Evolutionary conservation across 2,113 vertebrate species (phyloP), one percentile per base, ranked within the genome.

Genomic region (Phylloscopus trochiloides): DNA sequence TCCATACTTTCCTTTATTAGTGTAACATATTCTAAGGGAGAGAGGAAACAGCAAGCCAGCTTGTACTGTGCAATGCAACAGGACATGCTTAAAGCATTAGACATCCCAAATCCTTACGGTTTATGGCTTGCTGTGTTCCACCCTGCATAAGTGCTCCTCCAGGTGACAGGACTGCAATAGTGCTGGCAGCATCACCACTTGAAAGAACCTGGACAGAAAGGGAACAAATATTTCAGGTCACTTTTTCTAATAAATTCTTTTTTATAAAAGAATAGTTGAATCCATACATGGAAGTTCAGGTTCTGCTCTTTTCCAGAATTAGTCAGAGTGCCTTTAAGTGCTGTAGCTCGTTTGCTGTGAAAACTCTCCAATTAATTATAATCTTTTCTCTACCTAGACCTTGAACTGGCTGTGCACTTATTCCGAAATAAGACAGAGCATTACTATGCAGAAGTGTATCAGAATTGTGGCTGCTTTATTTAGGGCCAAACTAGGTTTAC

Each of bases 101-200:
- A 50, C 7, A 71, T 38, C 47, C 20, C 26, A 91, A 45, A 76
- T 50, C 94, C 99, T 97, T 97, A 99, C 99, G 99, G 98, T 99
- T 99, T 97, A 99, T 98, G 97, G 99, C 98, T 98, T 99, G 99
- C 96, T 99, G 99, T 84, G 98, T 96, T 95, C 98, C 99, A 93
- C 98, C 98, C 97, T 98, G 99, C 99, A 99, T 99, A 95, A 99
- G 98, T 80, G 99, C 95, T 63, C 99, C 99, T 95, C 99, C 99
- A 84, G 99, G 99, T 80, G 99, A 99, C 72, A 99, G 98, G 63
- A 99, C 98, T 96, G 98, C 97, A 72, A 99, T 99, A 90, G 99
- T 99, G 95, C 98, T 98, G 94, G 98, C 98, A 84, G 99, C 99
- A 93, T 98, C 98, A 96, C 97, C 97, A 89, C 98, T 99, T 96